Evolutionary conservation across 2,888 invertebrate species (phyloP).

Genomic region (Noctua janthe): DNA sequence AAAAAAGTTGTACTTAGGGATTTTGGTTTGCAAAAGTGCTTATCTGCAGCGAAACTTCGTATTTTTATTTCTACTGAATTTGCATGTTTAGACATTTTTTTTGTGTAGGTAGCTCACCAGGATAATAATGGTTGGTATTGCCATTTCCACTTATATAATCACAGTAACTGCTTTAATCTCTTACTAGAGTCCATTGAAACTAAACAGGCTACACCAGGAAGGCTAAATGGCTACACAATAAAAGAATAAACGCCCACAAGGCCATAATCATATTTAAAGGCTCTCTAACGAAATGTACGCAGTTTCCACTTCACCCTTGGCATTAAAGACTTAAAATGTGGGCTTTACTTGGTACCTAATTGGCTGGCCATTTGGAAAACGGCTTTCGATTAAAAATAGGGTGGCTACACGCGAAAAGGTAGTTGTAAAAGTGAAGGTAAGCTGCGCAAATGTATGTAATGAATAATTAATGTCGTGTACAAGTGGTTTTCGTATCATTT

Average conservation of each 20-base stretch:
- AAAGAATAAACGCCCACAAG: constrained; percentile 31
- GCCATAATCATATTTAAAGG: constrained; percentile 36
- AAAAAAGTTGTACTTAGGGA: not conserved
- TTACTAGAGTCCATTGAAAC: constrained; percentile 31
- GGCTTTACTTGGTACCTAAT: constrained; percentile 72
- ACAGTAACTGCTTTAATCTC: constrained; percentile 32
- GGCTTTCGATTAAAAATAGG: constrained; percentile 70
- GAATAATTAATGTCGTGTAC: constrained; percentile 56
- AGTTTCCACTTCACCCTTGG: constrained; percentile 46
- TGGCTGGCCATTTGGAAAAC: constrained; percentile 73
- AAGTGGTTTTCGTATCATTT: constrained; percentile 52
- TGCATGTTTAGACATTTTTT: not conserved
- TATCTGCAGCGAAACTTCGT: not conserved
- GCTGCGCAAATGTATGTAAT: constrained; percentile 44
- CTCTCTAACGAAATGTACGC: constrained; percentile 39
- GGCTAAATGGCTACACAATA: constrained; percentile 32
- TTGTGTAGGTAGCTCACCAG: not conserved
- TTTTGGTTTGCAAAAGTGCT: constrained; percentile 3
- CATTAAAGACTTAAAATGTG: constrained; percentile 65
- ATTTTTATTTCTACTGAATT: not conserved
- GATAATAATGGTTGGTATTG: not conserved
- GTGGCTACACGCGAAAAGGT: constrained; percentile 48
- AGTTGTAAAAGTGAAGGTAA: constrained; percentile 39
- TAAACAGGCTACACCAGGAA: constrained; percentile 16
- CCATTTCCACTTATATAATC: constrained; percentile 29